These are phyloP conservation scores for Miniopterus natalensis DNA, from an alignment of 2,113 vertebrate genomes.

Conservation along the genomic window DNA sequence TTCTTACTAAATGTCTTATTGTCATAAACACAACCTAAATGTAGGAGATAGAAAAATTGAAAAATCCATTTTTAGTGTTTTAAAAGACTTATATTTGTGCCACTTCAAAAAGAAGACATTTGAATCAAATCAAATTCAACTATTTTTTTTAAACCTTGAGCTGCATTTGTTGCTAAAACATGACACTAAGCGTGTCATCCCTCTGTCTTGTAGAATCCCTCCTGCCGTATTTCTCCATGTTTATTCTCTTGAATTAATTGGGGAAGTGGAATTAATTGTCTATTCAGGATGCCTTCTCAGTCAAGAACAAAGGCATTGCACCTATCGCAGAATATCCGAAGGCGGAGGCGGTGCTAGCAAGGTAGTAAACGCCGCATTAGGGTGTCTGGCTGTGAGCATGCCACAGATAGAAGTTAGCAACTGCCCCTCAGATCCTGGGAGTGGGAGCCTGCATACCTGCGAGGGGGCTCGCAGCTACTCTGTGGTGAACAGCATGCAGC, in stretches of 20 bases:
- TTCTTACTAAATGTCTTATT: slow-evolving; percentile 43
- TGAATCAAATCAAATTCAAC: slow-evolving; percentile 69
- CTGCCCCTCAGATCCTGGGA: slow-evolving; percentile 71
- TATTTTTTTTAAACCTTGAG: slow-evolving; percentile 55
- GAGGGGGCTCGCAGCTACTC: slow-evolving; percentile 62
- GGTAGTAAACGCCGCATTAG: slow-evolving; percentile 70
- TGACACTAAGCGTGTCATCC: background rate
- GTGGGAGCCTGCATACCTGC: slow-evolving; percentile 77
- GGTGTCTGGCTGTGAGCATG: slow-evolving; percentile 71
- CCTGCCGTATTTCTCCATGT: slow-evolving; percentile 19
- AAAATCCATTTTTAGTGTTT: slow-evolving; percentile 67
- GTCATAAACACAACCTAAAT: slow-evolving; percentile 58
- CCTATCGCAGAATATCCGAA: slow-evolving; percentile 63
- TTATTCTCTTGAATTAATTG: slow-evolving; percentile 62
- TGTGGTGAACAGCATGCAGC: slow-evolving; percentile 58
- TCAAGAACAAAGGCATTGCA: slow-evolving; percentile 61
- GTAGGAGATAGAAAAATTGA: slow-evolving; percentile 50
- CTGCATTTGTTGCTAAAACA: slow-evolving; percentile 27
- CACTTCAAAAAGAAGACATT: slow-evolving; percentile 63
- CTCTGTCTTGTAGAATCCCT: slow-evolving; percentile 41
- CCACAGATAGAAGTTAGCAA: slow-evolving; percentile 85
- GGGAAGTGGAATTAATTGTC: slow-evolving; percentile 71
- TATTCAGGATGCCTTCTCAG: slow-evolving; percentile 49
- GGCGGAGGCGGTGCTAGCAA: slow-evolving; percentile 45
- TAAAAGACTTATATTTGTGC: slow-evolving; percentile 58